These are phyloP conservation scores for Scolopax mira DNA, from an alignment of 2,113 vertebrate species.

Conservation along the genomic window DNA sequence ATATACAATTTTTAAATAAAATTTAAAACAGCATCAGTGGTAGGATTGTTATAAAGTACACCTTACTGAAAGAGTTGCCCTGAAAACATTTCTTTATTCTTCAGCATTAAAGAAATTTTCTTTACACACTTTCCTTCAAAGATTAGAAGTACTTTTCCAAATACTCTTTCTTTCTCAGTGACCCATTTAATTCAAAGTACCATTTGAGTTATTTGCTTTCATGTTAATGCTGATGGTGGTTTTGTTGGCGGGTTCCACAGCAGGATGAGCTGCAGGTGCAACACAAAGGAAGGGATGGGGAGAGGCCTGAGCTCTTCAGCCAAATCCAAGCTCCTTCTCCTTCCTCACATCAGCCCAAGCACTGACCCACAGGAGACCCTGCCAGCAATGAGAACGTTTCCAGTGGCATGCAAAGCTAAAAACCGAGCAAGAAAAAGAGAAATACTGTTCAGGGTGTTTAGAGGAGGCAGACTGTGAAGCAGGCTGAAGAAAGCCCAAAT, in stretches of 20 bases:
- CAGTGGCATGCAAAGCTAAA: neutral
- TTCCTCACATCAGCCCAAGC: neutral
- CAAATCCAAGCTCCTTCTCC: neutral
- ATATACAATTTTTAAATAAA: neutral
- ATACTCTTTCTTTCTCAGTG: neutral
- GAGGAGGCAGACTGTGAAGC: neutral
- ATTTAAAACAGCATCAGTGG: neutral
- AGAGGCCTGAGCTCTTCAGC: neutral
- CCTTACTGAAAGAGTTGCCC: neutral
- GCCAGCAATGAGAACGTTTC: neutral
- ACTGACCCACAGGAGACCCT: neutral
- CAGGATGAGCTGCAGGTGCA: neutral
- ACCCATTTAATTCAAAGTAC: neutral
- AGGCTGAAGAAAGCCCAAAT: neutral
- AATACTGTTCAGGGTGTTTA: neutral
- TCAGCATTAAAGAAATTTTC: neutral
- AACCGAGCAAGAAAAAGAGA: neutral
- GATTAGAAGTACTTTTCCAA: neutral
- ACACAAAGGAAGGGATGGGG: rapidly evolving
- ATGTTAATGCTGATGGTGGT: neutral
- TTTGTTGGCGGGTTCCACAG: neutral
- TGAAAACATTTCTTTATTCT: neutral
- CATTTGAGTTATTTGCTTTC: neutral
- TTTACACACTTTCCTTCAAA: neutral
- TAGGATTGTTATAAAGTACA: neutral